Evolutionary conservation across 2,888 invertebrate species (phyloP).

Genomic region (Quadroppia sp.): DNA sequence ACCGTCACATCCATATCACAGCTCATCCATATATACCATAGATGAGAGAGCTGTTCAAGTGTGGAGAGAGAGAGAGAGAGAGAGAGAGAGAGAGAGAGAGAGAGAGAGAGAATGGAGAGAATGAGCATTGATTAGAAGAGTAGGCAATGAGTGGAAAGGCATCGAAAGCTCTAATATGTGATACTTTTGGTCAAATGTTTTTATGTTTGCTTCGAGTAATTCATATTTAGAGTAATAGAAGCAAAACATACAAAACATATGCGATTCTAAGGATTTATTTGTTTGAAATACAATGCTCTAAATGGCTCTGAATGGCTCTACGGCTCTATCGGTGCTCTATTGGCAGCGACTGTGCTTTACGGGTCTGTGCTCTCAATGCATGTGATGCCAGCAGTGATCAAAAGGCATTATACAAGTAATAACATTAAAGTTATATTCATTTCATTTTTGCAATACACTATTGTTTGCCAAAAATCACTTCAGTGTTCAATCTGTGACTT

Average conservation of each 20-base stretch:
- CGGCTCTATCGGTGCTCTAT: background rate
- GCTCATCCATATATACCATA: slow-evolving; percentile 11
- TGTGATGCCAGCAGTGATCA: background rate
- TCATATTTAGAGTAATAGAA: background rate
- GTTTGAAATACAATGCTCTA: slow-evolving; percentile 16
- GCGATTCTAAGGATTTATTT: slow-evolving; percentile 5
- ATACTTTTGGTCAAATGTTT: slow-evolving; percentile 33
- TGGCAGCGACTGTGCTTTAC: too few species aligned
- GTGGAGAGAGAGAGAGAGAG: slow-evolving; percentile 8
- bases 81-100: slow-evolving; percentile 29
- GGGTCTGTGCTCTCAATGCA: background rate
- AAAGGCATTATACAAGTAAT: background rate
- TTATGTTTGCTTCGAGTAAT: slow-evolving; percentile 24
- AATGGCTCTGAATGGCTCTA: background rate
- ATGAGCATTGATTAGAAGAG: background rate
- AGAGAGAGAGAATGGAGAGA: slow-evolving; percentile 7
- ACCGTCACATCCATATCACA: background rate
- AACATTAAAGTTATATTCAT: background rate
- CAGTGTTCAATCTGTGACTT: slow-evolving; percentile 21
- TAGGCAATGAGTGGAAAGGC: background rate
- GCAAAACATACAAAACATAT: background rate
- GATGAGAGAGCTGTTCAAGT: background rate
- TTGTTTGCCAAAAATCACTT: background rate
- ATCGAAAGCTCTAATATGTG: slow-evolving; percentile 25
- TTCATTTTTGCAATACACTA: background rate